Conservation (phyloP, 2,888 invertebrate genomes). For the Synergus itoensis region DNA sequence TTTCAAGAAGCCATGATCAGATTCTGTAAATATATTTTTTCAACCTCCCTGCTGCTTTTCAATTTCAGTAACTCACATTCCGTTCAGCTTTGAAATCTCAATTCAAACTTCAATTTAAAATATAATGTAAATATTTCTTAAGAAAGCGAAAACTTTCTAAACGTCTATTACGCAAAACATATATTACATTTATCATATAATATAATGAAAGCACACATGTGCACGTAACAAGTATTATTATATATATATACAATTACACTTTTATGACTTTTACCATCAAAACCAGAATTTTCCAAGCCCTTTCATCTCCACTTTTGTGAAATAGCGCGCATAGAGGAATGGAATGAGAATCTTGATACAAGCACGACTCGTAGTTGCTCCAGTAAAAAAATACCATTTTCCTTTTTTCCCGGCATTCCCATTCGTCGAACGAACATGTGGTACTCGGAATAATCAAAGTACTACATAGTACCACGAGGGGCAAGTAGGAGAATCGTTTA, state of each 20-base stretch:
- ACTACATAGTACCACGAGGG: slow-evolving; percentile 9
- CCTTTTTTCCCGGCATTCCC: background rate
- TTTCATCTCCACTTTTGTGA: slow-evolving; percentile 8
- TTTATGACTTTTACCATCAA: background rate
- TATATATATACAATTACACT: background rate
- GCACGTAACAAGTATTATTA: too few relatives aligned
- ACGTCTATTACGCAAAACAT: background rate
- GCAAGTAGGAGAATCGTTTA: slow-evolving; percentile 19
- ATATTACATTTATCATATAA: background rate
- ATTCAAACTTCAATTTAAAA: background rate
- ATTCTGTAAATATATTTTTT: too few relatives aligned
- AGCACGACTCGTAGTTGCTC: background rate
- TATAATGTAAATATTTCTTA: background rate
- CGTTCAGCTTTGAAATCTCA: background rate
- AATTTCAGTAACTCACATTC: background rate
- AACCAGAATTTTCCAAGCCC: background rate
- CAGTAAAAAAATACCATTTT: slow-evolving; percentile 7
- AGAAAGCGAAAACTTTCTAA: background rate
- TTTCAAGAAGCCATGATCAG: too few relatives aligned
- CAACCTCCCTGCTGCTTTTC: too few relatives aligned
- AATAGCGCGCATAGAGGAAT: background rate
- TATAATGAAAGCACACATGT: background rate
- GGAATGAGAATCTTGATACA: slow-evolving; percentile 4
- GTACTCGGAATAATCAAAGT: slow-evolving; percentile 27
- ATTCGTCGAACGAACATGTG: background rate